phyloP scores from a whole-genome alignment of 2,113 vertebrate species.

The Lathamus discolor region DNA sequence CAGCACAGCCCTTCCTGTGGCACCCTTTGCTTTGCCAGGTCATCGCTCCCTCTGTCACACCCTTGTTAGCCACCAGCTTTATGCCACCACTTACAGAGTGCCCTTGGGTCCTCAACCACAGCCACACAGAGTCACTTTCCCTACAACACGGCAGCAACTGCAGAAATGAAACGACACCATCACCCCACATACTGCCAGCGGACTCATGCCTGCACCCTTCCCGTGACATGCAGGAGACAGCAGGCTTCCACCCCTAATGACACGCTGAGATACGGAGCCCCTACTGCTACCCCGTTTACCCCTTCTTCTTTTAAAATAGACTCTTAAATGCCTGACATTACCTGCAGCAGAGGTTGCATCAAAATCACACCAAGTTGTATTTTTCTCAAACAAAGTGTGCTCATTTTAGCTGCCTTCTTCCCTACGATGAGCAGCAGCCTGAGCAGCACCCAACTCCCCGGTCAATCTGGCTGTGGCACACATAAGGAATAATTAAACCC shows the following conservation, averaged over 20 bases:
- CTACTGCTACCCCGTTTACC: background rate
- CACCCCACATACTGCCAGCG: background rate
- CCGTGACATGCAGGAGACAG: fast-evolving
- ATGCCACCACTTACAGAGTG: background rate
- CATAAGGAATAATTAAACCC: conserved; percentile 32
- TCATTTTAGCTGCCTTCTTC: conserved; percentile 24
- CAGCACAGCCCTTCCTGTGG: background rate
- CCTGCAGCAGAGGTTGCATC: background rate
- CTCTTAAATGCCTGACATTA: background rate
- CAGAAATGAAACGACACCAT: background rate
- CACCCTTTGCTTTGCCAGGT: background rate
- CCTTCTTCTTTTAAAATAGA: background rate
- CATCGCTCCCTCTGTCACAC: background rate
- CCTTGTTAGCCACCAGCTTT: background rate
- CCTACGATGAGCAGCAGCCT: background rate
- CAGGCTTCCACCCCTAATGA: background rate
- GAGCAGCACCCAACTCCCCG: background rate
- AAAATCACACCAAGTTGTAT: background rate
- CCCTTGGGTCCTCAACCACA: background rate
- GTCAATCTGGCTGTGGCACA: background rate
- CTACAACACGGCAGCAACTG: background rate
- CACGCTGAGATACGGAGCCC: background rate
- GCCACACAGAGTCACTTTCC: fast-evolving
- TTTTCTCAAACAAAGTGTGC: background rate
- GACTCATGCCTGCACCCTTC: fast-evolving